Base-by-base conservation (phyloP, 2,113 vertebrate species). In the Onychostruthus taczanowskii region DNA sequence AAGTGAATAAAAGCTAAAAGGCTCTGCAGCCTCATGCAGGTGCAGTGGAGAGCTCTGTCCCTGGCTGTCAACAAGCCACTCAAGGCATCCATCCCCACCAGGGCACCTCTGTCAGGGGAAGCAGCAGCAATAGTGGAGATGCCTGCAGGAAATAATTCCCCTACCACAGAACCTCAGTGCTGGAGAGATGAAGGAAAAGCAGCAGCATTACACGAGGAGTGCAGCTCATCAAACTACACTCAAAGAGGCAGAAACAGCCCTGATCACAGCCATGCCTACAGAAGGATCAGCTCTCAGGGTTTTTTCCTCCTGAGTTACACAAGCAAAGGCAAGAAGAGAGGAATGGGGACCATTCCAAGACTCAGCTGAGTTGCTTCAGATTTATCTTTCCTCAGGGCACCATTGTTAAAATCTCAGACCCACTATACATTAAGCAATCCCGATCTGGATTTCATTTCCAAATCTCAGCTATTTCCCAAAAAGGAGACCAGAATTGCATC, bases 201-300 rank as follows among this genome's bases (percentile, higher is more conserved):
- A 73, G 33, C 0, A 0, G 56, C 3, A 0, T 59, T 62, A 68
- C 6, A 9, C 8, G 22, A 90, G 39, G 24, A 67, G 24, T 5
- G 5, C 16, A 66, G 26, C 46, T 46, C 72, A 77, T 39, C 46
- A 72, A 92, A 64, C 37, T 46, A 35, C 61, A 37, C 44, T 69
- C 26, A 46, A 61, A 85, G 16, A 66, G 43, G 47, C 22, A 74
- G 67, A 77, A 92, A 81, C 24, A 87, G 24, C 39, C 58, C 39
- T 0, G 0, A 26, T 43, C 69, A 74, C 21, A 80, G 58, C 15
- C 28, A 50, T 7, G 19, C 5, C 72, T 56, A 44, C 9, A 84
- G 62, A 79, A 78, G 23, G 31, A 55, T 44, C 39, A 75, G 16
- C 4, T 92, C 69, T 61, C 0, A 4, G 12, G 24, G 27, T 37